Base-by-base conservation (phyloP, 2,888 invertebrate genomes). In the Watsonalla binaria region DNA sequence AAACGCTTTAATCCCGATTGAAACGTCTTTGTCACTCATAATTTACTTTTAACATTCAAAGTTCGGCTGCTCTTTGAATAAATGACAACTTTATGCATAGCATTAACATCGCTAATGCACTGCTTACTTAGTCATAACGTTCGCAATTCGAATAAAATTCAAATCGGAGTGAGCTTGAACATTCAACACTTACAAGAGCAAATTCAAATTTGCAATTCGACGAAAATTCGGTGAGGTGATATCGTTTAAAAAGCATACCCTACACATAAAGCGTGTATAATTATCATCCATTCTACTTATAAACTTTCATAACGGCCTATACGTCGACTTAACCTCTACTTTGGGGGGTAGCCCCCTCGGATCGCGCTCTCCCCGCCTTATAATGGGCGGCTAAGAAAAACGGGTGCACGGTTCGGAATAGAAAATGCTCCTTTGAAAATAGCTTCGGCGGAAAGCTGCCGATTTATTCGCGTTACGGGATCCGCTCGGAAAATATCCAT, bases 261-360 rank as follows among this genome's bases (percentile, higher is more conserved):
- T 78, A 76, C 80, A 84, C 84, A 83, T 88, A 85, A 84, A 86
- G 68, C 82, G 75, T 79, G 78, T 84, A 86, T 90, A 90, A 90
- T 90, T 90, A 90, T 88, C 90, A 90, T 90, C 89, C 85, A 83
- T 90, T 89, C 83, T 86, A 88, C 90, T 90, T 90, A 90, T 89
- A 90, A 90, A 90, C 86, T 90, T 90, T 89, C 85, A 86, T 86
- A 90, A 90, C 84, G 89, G 87, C 86, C 89, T 88, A 90, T 90
- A 90, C 87, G 89, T 90, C 90, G 90, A 82, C 85, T 88, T 85
- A 89, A 86, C 85, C 88, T 86, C 85, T 83, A 85, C 87, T 88
- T 88, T 88, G 71, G 84, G 86, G 80, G 76, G 65, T 67, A 59
- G 37, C 67, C 66, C 68, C 65, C 62, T 54, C 58, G 73, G 76